Evolutionary conservation across 1,140 invertebrate species (phyloP).

Genomic region (Microplitis demolitor): DNA sequence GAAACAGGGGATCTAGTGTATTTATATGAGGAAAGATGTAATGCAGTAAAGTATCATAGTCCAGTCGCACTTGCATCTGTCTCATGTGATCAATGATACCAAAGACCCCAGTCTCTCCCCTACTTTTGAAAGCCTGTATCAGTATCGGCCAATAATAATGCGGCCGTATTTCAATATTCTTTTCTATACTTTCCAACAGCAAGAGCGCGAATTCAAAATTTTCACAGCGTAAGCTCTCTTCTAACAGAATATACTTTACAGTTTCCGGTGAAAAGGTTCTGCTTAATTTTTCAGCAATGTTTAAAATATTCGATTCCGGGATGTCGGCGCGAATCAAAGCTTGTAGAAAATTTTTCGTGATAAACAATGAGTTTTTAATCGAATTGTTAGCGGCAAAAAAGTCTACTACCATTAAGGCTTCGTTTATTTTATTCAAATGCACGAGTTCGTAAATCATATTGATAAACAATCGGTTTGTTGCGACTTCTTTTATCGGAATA

Average conservation of each 20-base stretch:
- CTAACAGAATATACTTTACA: constrained; percentile 46
- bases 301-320: constrained; percentile 46
- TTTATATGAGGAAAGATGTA: constrained; percentile 63
- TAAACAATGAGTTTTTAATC: background rate
- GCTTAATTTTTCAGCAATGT: constrained; percentile 53
- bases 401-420: constrained; percentile 49
- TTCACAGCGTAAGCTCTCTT: constrained; percentile 51
- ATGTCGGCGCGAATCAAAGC: constrained; percentile 11
- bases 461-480: constrained; percentile 11
- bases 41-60: constrained; percentile 62
- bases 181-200: constrained; percentile 60
- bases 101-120: constrained; percentile 58
- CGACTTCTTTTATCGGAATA: background rate
- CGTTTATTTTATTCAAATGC: constrained; percentile 25
- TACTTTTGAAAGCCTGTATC: constrained; percentile 17
- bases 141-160: constrained; percentile 68
- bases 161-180: constrained; percentile 56
- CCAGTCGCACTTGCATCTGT: constrained; percentile 57
- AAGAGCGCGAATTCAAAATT: constrained; percentile 55
- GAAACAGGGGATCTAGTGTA: constrained; percentile 53
- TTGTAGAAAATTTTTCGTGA: constrained; percentile 26
- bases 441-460: constrained; percentile 32
- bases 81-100: constrained; percentile 60
- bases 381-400: constrained; percentile 35
- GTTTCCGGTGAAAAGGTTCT: constrained; percentile 53